Conservation (phyloP, 2,888 invertebrate species). For the Polydrusus tereticollis region DNA sequence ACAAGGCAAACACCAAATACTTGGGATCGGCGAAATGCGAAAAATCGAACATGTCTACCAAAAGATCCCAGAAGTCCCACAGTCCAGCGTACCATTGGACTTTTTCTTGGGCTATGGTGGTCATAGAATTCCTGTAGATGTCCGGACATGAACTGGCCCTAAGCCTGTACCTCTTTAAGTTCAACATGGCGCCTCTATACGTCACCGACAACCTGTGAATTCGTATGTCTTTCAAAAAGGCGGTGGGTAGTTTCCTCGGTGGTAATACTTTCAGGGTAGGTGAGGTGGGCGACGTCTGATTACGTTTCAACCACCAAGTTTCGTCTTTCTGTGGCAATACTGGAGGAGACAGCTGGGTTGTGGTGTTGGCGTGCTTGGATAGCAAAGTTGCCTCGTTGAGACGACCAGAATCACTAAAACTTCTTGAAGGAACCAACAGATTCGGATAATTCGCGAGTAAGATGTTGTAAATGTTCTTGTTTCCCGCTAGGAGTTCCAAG, state of each 20-base stretch:
- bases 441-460: conserved; percentile 82
- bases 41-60: conserved; percentile 84
- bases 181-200: conserved; percentile 88
- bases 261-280: conserved; percentile 62
- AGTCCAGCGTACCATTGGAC: conserved; percentile 80
- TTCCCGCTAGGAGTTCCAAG: conserved; percentile 78
- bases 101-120: conserved; percentile 86
- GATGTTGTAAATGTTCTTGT: conserved; percentile 79
- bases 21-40: conserved; percentile 82
- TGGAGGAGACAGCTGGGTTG: conserved; percentile 62
- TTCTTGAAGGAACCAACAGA: conserved; percentile 78
- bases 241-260: conserved; percentile 68
- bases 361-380: conserved; percentile 60
- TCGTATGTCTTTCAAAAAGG: conserved; percentile 80
- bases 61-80: conserved; percentile 83
- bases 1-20: conserved; percentile 85
- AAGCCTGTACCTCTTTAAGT: conserved; percentile 83
- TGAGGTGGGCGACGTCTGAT: conserved; percentile 63
- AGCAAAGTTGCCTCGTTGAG: conserved; percentile 66
- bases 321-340: conserved; percentile 58
- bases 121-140: conserved; percentile 88
- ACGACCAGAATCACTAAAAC: conserved; percentile 78
- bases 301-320: conserved; percentile 71
- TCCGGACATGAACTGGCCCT: conserved; percentile 92
- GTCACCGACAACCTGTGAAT: conserved; percentile 85